Percentiles rank a stretch among this genome's conserved stretches.
phyloP scores from a whole-genome alignment of 2,113 vertebrate species.

The Pseudorectes ferrugineus region DNA sequence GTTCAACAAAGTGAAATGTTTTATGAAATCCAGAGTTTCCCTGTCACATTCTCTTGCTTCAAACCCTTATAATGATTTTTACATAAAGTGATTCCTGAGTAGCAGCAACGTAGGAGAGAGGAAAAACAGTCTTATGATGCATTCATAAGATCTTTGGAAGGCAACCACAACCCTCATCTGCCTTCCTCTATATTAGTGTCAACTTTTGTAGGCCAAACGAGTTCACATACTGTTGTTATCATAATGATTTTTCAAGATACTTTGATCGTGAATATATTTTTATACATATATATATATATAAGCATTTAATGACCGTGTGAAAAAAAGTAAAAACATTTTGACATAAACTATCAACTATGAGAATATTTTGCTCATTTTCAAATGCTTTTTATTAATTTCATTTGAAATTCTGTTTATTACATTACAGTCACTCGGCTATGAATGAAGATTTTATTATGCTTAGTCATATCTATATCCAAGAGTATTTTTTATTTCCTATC shows the following conservation, averaged over 20 bases:
- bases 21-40: neutral
- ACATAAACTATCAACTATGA: neutral
- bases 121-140: neutral
- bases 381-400: neutral
- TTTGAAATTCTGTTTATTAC: neutral
- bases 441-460: neutral
- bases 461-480: neutral
- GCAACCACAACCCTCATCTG: neutral
- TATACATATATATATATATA: neutral
- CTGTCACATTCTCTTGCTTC: neutral
- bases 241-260: neutral
- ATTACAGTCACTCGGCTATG: neutral
- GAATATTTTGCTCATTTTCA: neutral
- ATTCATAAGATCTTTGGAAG: neutral
- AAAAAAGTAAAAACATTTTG: neutral
- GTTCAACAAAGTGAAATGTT: neutral
- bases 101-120: neutral
- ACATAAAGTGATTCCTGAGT: neutral
- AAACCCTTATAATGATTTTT: neutral
- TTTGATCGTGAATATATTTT: neutral
- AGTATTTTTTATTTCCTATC: neutral
- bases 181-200: neutral
- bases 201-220: neutral
- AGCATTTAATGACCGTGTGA: neutral
- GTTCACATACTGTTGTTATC: neutral